phyloP scores from a whole-genome alignment of 2,888 invertebrate genomes.

The Andrena haemorrhoa region DNA sequence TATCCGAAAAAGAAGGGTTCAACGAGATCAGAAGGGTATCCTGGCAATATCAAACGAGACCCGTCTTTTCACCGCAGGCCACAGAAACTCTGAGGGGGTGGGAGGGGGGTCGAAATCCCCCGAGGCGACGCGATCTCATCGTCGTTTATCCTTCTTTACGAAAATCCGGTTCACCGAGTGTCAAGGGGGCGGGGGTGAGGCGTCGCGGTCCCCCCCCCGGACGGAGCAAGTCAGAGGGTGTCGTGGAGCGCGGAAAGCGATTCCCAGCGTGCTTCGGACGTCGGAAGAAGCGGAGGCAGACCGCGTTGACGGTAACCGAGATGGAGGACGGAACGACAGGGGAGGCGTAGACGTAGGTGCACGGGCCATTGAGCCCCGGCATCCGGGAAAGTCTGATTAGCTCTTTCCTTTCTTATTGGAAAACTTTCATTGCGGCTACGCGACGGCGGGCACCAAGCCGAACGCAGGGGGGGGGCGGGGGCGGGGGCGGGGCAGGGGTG shows the following conservation, averaged over 20 bases:
- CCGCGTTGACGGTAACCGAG: conserved; percentile 29
- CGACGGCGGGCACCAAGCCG: background rate
- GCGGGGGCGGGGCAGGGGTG: conserved; percentile 28
- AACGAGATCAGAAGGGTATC: conserved; percentile 1
- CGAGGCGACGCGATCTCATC: conserved; percentile 3
- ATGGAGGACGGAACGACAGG: conserved; percentile 25
- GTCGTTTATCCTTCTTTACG: conserved; percentile 34
- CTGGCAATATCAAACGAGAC: conserved; percentile 3
- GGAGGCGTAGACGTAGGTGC: conserved; percentile 63
- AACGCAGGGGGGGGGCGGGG: conserved; percentile 15
- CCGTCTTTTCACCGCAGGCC: background rate
- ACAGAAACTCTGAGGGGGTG: background rate
- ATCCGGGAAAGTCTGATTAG: conserved; percentile 80
- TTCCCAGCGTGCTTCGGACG: conserved; percentile 2
- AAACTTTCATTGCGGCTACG: conserved; percentile 74
- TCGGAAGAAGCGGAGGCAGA: conserved; percentile 10
- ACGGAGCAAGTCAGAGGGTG: background rate
- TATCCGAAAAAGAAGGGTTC: background rate
- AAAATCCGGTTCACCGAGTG: conserved; percentile 27
- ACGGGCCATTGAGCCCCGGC: conserved; percentile 78
- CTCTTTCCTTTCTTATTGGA: conserved; percentile 80
- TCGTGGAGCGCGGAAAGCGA: conserved; percentile 1
- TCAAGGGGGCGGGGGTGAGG: background rate
- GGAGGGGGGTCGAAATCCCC: background rate
- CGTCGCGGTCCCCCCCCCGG: background rate